Evolutionary conservation across 2,113 vertebrate species (phyloP), one percentile per base, ranked within the genome.

Genomic region (Glaucidium brasilianum): DNA sequence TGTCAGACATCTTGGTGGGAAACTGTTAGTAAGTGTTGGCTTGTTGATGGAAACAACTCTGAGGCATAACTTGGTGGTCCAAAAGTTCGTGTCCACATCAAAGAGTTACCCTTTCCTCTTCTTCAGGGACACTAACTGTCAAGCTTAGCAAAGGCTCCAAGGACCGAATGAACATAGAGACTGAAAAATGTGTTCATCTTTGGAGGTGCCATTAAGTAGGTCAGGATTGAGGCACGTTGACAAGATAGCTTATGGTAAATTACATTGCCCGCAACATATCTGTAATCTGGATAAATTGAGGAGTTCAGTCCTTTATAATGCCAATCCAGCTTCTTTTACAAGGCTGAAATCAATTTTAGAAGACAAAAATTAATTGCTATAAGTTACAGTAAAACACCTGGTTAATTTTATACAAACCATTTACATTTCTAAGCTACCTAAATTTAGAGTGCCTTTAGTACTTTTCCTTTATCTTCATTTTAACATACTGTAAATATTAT

Each of bases 281-380:
- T 74, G 45, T 69, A 77, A 84, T 94, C 94, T 76, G 75, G 68
- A 75, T 88, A 95, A 96, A 96, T 13, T 88, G 91, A 87, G 62
- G 76, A 87, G 39, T 91, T 88, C 79, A 82, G 68, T 91, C 72
- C 58, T 17, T 17, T 90, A 45, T 74, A 53, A 86, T 88, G 41
- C 22, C 86, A 92, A 50, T 94, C 39, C 56, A 84, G 22, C 26
- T 90, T 53, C 52, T 84, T 91, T 91, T 68, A 49, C 32, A 92
- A 88, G 34, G 29, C 16, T 77, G 63, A 91, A 85, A 92, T 69
- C 21, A 77, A 68, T 93, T 91, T 88, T 63, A 53, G 49, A 91
- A 75, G 69, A 81, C 30, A 91, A 84, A 96, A 96, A 88, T 63
- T 71, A 18, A 55, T 69, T 67, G 14, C n/a, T 69, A 3, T 88